These are phyloP conservation scores for Zosterops lateralis DNA, from an alignment of 2,113 vertebrate species.

Conservation along the genomic window DNA sequence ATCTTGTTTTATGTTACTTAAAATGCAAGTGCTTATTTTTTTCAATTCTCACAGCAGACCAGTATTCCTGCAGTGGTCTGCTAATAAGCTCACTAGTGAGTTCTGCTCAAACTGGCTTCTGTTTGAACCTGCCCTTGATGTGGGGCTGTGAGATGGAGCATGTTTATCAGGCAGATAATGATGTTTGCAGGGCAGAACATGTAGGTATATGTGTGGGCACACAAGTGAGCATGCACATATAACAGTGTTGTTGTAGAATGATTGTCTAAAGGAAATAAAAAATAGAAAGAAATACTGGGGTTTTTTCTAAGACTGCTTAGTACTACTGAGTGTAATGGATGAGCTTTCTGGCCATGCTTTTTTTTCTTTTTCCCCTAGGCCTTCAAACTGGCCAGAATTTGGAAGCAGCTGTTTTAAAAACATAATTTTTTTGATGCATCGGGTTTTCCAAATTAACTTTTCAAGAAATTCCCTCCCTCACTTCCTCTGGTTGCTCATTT, in stretches of 20 bases:
- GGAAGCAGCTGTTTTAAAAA: neutral
- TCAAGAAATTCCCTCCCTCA: neutral
- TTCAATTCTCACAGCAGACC: constrained; percentile 55
- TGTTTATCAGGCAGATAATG: constrained; percentile 46
- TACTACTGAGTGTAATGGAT: neutral
- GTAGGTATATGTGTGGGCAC: neutral
- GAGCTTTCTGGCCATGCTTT: neutral
- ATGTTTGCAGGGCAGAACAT: constrained; percentile 26
- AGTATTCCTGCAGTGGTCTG: constrained; percentile 26
- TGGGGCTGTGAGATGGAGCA: constrained; percentile 3
- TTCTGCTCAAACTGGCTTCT: constrained; percentile 41
- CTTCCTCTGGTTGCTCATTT: neutral
- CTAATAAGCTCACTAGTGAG: constrained; percentile 61
- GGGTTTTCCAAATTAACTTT: neutral
- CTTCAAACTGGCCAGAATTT: neutral
- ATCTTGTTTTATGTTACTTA: constrained; percentile 49
- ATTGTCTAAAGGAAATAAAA: neutral
- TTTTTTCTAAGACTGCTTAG: neutral
- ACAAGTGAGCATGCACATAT: neutral
- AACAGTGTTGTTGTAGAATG: neutral
- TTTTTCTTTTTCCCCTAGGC: rapidly evolving
- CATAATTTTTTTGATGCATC: neutral
- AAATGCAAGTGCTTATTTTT: constrained; percentile 63
- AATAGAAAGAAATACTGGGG: neutral
- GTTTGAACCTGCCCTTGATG: constrained; percentile 55